Evolutionary conservation across 2,113 vertebrate species (phyloP), one percentile per base, ranked within the genome.

Genomic region (Pogona vitticeps): DNA sequence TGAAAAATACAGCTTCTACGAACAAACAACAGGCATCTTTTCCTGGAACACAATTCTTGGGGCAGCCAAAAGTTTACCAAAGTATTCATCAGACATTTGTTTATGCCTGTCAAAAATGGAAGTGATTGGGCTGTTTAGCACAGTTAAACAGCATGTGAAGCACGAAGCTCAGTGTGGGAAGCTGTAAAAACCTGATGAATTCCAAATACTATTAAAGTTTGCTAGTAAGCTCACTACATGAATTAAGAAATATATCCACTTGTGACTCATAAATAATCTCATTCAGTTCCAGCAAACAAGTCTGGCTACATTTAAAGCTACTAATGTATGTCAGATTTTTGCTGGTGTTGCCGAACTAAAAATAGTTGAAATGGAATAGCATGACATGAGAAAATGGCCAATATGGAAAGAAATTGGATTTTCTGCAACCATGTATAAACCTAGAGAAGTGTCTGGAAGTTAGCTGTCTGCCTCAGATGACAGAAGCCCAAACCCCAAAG

Each of bases 21-120:
- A 20, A 18, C 17, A 76, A 78, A 18, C 56, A 33, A 36, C 36
- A 5, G 61, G 70, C 84, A 58, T 77, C 83, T 78, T 78, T 91
- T 83, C 42, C 58, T 0, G 0, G 20, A 46, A 71, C 17, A 83
- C 23, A 71, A 86, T 20, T 14, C 40, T 67, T 38, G 61, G 20
- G 23, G 33, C 40, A 75, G 31, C 31, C 52, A 81, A 63, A 82
- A 65, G 23, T 10, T 76, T 26, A 68, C 59, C n/a, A 3, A 87
- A 82, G 1, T 40, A 87, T 67, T 76, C 82, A 86, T 46, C 46
- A 46, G 38, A 10, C n/a, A 72, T 72, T 61, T 80, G 36, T 36
- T 72, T 72, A 80, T 70, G 73, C 38, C 31, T 63, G 70, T 63
- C 40, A 65, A 4, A 86, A 52, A 73, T 42, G 18, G 14, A 65